Base-by-base conservation (phyloP, 1,140 invertebrate species). In the Mamestra configurata region DNA sequence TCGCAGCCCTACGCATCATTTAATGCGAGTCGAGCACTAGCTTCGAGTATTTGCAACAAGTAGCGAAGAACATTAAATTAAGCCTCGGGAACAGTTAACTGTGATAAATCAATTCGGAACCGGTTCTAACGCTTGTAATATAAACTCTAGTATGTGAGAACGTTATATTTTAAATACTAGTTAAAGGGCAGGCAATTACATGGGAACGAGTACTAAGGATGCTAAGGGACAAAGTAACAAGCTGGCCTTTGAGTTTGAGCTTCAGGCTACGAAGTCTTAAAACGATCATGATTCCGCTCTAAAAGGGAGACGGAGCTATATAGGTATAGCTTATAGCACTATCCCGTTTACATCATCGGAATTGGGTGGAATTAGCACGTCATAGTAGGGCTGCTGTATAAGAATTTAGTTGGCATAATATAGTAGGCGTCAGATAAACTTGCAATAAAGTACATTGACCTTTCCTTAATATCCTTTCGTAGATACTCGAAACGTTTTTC, bases 21-120 rank as follows among this genome's bases (percentile, higher is more conserved):
- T 40, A 40, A 73, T 24, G 31, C 31, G 8, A 57, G 8, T 55
- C 51, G n/a, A 57, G n/a, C 37, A 71, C 22, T 51, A 18, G 5
- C 53, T 10, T 61, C 22, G 15, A 61, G 37, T 35, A 49, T 27
- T 76, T 46, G 73, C 24, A 64, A 59, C 73, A 64, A 73, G 71
- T 73, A 73, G 35, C 71, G 37, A 20, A 57, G 20, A 49, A 61
- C 73, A 49, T 76, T 61, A 76, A 76, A 64, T 49, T 46, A 18
- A 61, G 40, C 55, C 40, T 46, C 57, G n/a, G 3, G 73, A 64
- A 76, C 57, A 49, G 37, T 76, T 31, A 57, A 64, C 73, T 49
- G 18, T 27, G 40, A 76, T 76, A 76, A 76, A 76, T 76, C 73
- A 64, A 76, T 76, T 76, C 35, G 43, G 22, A 57, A 76, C 40